A percentile compares a stretch with the other conserved stretches of the same genome.
phyloP scores from a whole-genome alignment of 2,888 invertebrate species.

The Melieria picta region DNA sequence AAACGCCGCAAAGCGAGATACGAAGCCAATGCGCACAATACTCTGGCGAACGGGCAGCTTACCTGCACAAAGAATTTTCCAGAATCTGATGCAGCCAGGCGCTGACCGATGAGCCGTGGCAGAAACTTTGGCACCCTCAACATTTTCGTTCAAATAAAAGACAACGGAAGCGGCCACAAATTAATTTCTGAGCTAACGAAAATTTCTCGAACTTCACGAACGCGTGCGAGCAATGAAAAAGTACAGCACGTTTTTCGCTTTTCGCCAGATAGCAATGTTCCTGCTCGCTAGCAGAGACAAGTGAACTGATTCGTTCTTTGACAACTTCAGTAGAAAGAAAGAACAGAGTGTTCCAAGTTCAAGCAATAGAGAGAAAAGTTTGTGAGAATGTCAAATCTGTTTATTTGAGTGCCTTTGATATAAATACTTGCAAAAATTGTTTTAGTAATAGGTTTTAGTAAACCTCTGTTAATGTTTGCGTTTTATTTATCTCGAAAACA shows the following conservation, averaged over 20 bases:
- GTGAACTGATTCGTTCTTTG: neutral
- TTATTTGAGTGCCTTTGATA: no score
- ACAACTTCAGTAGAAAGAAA: neutral
- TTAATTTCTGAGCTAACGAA: slow-evolving; percentile 8
- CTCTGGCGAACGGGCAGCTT: slow-evolving; percentile 47
- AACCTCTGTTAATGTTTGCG: no score
- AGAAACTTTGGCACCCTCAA: slow-evolving; percentile 48
- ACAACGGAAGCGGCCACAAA: neutral
- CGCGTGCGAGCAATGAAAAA: slow-evolving; percentile 40
- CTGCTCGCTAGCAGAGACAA: no score
- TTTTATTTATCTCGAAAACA: no score
- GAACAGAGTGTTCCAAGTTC: neutral
- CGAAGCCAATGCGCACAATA: neutral
- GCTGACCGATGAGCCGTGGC: slow-evolving; percentile 55
- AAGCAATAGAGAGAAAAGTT: neutral
- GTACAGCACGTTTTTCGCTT: slow-evolving; percentile 44
- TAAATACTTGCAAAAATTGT: no score
- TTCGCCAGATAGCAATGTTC: neutral
- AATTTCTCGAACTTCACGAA: slow-evolving; percentile 37
- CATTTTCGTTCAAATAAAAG: neutral
- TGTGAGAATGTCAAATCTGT: neutral
- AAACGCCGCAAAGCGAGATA: slow-evolving; percentile 37
- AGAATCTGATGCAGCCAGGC: slow-evolving; percentile 43
- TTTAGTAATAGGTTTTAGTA: no score
- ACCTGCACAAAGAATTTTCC: slow-evolving; percentile 60